Conservation (phyloP, 2,113 vertebrate genomes). For the Psittacus erithacus region DNA sequence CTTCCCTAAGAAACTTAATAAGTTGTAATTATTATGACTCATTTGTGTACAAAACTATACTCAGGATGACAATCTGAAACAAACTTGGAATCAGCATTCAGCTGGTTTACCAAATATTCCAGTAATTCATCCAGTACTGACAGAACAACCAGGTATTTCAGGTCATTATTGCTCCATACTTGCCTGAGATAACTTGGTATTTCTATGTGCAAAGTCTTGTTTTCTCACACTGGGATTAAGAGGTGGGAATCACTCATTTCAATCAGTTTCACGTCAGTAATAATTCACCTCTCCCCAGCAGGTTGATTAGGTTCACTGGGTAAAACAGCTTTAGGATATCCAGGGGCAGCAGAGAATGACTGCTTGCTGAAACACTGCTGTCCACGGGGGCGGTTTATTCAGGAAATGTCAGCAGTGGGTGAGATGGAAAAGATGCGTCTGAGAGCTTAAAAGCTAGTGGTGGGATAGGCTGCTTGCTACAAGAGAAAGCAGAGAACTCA, state of each 20-base stretch:
- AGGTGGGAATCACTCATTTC: slow-evolving; percentile 50
- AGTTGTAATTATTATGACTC: not conserved
- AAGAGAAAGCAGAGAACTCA: not conserved
- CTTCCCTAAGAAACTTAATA: not conserved
- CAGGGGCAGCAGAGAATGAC: slow-evolving; percentile 21
- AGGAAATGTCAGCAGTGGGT: slow-evolving; percentile 11
- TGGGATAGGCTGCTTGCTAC: not conserved
- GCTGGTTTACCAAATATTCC: not conserved
- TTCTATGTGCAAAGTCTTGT: slow-evolving; percentile 5
- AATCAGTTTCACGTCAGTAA: slow-evolving; percentile 27
- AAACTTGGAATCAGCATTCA: not conserved
- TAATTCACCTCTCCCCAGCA: slow-evolving; percentile 60
- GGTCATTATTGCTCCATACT: not conserved
- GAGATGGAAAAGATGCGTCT: not conserved
- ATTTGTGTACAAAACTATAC: not conserved
- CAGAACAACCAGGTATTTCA: not conserved
- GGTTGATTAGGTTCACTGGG: slow-evolving; percentile 61
- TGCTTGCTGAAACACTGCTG: slow-evolving; percentile 34
- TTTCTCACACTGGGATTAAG: slow-evolving; percentile 44
- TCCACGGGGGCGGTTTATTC: not conserved
- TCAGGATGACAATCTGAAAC: not conserved
- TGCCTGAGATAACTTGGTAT: not conserved
- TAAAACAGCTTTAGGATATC: slow-evolving; percentile 37
- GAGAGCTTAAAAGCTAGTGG: slow-evolving; percentile 24
- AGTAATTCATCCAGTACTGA: not conserved